phyloP scores from a whole-genome alignment of 2,797 vertebrate species.

The Harpagifer antarcticus region DNA sequence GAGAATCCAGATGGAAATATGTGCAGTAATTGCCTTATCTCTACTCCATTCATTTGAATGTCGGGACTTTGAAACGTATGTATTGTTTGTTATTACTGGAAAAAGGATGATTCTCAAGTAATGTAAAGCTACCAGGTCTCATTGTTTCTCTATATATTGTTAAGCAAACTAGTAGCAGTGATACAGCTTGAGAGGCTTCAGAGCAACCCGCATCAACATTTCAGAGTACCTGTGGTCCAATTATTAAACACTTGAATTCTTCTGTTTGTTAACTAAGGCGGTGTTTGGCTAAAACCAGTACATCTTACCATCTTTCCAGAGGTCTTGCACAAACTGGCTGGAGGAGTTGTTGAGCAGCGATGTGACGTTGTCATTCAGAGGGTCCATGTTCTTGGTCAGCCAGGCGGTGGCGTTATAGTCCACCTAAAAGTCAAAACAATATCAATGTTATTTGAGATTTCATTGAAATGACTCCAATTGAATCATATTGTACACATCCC shows the following conservation, averaged over 20 bases:
- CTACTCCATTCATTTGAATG: background rate
- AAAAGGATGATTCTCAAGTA: too few relatives aligned
- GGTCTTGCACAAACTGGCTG: slow-evolving; percentile 92
- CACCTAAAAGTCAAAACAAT: slow-evolving; percentile 83
- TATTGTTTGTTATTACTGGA: too few relatives aligned
- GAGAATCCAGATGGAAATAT: background rate
- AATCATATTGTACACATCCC: background rate
- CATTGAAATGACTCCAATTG: background rate
- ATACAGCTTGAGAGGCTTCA: too few relatives aligned
- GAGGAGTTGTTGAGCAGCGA: slow-evolving; percentile 93
- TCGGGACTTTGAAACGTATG: background rate
- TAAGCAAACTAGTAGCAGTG: too few relatives aligned
- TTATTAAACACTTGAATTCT: too few relatives aligned
- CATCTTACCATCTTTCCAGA: slow-evolving; percentile 96
- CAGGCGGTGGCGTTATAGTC: slow-evolving; percentile 94
- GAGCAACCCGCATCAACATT: too few relatives aligned
- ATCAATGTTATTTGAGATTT: background rate
- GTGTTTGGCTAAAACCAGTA: background rate
- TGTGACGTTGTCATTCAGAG: slow-evolving; percentile 95
- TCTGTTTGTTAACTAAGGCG: too few relatives aligned
- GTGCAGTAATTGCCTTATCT: background rate
- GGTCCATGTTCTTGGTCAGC: slow-evolving; percentile 99
- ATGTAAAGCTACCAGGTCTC: too few relatives aligned
- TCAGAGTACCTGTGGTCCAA: too few relatives aligned
- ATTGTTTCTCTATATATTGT: too few relatives aligned